A percentile compares a stretch with the other conserved stretches of the same genome.
Evolutionary conservation across 2,888 invertebrate genomes (phyloP).

Genomic region (Protonemura montana): DNA sequence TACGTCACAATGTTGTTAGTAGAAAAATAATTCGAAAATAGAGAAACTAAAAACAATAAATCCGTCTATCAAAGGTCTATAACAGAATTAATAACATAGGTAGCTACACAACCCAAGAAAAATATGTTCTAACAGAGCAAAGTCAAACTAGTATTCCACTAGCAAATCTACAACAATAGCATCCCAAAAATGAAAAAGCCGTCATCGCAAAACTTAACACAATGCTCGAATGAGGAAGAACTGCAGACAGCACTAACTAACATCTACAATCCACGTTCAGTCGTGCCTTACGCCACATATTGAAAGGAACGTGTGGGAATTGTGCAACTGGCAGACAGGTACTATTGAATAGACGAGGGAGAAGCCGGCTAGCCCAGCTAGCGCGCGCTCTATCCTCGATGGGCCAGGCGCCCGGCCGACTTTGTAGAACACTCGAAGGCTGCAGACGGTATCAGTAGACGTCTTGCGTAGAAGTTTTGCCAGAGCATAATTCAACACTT

Average conservation of each 20-base stretch:
- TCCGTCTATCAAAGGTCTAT: not conserved
- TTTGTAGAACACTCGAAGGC: constrained; percentile 80
- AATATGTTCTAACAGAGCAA: not conserved
- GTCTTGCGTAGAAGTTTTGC: constrained; percentile 59
- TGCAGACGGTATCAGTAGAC: constrained; percentile 61
- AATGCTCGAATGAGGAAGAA: not conserved
- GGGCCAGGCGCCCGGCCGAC: constrained; percentile 65
- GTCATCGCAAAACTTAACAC: not conserved
- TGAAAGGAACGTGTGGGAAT: constrained; percentile 82
- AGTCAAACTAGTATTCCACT: not conserved
- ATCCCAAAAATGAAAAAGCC: not conserved
- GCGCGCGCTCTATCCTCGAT: constrained; percentile 57
- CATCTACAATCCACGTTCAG: constrained; percentile 56
- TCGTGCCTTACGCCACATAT: constrained; percentile 82
- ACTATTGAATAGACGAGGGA: constrained; percentile 75
- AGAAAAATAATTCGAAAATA: constrained; percentile 1
- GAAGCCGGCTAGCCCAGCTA: constrained; percentile 56
- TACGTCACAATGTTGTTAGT: not conserved
- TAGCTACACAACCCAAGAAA: not conserved
- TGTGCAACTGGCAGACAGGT: constrained; percentile 82
- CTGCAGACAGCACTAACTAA: constrained; percentile 14
- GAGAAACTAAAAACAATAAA: not conserved
- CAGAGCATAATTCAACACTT: constrained; percentile 64
- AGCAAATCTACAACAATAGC: not conserved
- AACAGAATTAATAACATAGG: not conserved